Conservation (phyloP, 2,888 invertebrate genomes). For the Serripes groenlandicus region DNA sequence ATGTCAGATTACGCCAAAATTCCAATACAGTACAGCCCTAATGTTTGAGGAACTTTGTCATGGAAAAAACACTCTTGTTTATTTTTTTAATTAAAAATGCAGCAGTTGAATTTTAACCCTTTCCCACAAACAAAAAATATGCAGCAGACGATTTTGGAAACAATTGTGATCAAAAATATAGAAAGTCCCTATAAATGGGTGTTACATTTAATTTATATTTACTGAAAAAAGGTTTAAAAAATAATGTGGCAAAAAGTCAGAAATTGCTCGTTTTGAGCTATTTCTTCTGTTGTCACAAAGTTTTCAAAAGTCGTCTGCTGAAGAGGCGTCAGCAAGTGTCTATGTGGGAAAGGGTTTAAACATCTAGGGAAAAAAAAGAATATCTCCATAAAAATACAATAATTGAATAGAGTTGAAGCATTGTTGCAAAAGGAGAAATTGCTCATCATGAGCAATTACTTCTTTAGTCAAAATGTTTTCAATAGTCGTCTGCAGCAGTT, state of each 20-base stretch:
- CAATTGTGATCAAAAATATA: too few relatives aligned
- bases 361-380: too few relatives aligned
- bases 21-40: too few relatives aligned
- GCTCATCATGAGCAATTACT: not conserved
- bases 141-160: not conserved
- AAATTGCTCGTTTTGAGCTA: not conserved
- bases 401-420: not conserved
- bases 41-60: too few relatives aligned
- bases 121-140: not conserved
- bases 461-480: not conserved
- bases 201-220: too few relatives aligned
- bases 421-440: not conserved
- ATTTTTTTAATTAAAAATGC: too few relatives aligned
- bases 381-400: too few relatives aligned
- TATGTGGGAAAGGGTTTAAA: not conserved
- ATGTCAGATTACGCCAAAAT: too few relatives aligned
- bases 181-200: too few relatives aligned
- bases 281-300: not conserved
- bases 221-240: not conserved
- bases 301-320: not conserved
- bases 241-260: not conserved
- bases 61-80: too few relatives aligned
- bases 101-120: too few relatives aligned
- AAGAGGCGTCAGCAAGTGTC: not conserved
- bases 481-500: not conserved